These are phyloP conservation scores for Mesoclemmys tuberculata DNA, from an alignment of 2,113 vertebrate genomes.

Conservation along the genomic window DNA sequence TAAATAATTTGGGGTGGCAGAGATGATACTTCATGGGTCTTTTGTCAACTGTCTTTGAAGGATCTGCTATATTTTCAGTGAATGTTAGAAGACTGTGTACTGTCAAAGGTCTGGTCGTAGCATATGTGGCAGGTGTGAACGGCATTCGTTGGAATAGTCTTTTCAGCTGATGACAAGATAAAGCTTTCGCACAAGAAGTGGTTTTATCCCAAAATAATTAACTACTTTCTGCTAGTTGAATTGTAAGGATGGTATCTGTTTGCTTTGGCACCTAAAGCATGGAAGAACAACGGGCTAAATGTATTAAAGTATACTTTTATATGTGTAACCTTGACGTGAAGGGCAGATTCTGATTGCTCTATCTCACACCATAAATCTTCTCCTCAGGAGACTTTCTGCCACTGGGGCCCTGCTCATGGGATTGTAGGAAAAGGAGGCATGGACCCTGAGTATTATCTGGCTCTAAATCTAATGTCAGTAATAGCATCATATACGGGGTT, in stretches of 20 bases:
- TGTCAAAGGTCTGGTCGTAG: not conserved
- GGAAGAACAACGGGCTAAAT: not conserved
- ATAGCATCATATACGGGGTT: too few species aligned
- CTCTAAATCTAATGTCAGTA: too few species aligned
- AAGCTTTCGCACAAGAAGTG: slow-evolving; percentile 24
- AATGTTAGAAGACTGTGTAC: not conserved
- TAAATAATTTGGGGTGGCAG: slow-evolving; percentile 41
- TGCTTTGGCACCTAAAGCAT: not conserved
- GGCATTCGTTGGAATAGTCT: slow-evolving; percentile 25
- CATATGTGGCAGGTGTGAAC: not conserved
- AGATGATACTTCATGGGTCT: slow-evolving; percentile 56
- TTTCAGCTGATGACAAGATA: slow-evolving; percentile 22
- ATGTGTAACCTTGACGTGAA: not conserved
- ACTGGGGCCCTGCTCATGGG: too few species aligned
- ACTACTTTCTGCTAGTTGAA: not conserved
- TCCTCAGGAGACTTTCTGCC: too few species aligned
- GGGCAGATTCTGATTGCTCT: not conserved
- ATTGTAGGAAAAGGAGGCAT: too few species aligned
- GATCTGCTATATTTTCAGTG: slow-evolving; percentile 40
- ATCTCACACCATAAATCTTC: too few species aligned
- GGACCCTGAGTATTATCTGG: too few species aligned
- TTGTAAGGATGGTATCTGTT: not conserved
- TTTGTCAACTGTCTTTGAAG: slow-evolving; percentile 46
- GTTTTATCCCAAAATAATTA: not conserved
- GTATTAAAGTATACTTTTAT: not conserved